phyloP scores from a whole-genome alignment of 2,113 vertebrate species.

The Grammomys dolichurus region DNA sequence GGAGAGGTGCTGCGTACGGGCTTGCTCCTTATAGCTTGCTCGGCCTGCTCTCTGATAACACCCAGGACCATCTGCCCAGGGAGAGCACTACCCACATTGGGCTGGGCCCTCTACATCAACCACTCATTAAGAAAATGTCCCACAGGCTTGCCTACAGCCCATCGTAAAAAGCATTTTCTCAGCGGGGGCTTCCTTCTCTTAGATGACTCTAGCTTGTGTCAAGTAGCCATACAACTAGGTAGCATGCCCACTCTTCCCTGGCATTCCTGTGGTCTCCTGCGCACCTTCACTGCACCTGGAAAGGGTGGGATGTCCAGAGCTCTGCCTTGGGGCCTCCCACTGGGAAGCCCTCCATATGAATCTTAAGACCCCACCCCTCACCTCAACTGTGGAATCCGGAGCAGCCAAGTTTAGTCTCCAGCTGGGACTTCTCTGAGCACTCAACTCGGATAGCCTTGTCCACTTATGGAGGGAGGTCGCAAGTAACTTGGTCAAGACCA shows the following conservation, averaged over 20 bases:
- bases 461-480: background rate
- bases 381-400: background rate
- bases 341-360: background rate
- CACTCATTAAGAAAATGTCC: background rate
- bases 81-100: background rate
- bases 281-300: background rate
- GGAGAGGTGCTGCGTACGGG: background rate
- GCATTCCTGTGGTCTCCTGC: background rate
- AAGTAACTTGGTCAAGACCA: background rate
- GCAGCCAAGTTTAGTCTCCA: background rate
- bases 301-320: background rate
- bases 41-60: background rate
- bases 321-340: background rate
- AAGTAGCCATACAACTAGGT: background rate
- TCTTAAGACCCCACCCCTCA: background rate
- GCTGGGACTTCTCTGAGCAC: background rate
- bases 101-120: background rate
- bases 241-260: background rate
- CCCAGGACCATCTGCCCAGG: background rate
- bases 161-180: background rate
- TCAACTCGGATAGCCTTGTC: background rate
- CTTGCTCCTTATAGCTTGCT: background rate
- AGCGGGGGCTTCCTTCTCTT: background rate
- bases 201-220: background rate
- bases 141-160: background rate